Conservation (phyloP, 92 coral and sea anemone species). For the Paragorgia papillata region DNA sequence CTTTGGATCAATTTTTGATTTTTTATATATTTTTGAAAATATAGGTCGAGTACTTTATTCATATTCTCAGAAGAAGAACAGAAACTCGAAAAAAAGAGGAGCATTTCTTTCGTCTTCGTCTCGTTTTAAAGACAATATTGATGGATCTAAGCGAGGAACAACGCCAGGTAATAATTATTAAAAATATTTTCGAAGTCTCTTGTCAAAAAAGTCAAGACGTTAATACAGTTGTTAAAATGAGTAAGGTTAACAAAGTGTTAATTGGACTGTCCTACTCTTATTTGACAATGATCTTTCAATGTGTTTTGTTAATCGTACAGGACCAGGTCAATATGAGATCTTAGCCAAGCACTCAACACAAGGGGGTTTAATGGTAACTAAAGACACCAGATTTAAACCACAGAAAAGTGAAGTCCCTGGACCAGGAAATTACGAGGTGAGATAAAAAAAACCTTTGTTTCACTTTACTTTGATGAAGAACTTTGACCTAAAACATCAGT, state of each 20-base stretch:
- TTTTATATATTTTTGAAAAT: not conserved
- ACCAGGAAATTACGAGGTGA: conserved; percentile 96
- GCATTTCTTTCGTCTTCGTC: conserved; percentile 81
- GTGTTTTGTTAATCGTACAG: too few relatives aligned
- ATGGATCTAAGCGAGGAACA: not conserved
- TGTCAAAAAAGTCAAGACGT: too few relatives aligned
- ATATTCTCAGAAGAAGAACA: conserved; percentile 67
- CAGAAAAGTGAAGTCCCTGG: conserved; percentile 79
- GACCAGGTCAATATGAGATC: conserved; percentile 91
- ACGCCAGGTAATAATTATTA: conserved; percentile 61
- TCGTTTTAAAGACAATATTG: conserved; percentile 59
- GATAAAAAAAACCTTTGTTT: not conserved
- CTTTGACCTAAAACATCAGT: too few relatives aligned
- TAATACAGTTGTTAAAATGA: too few relatives aligned
- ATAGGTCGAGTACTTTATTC: conserved; percentile 92
- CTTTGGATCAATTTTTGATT: not conserved
- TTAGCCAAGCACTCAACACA: conserved; percentile 24
- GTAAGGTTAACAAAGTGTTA: too few relatives aligned
- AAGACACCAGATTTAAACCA: conserved; percentile 71
- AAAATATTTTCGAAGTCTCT: too few relatives aligned
- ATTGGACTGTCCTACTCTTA: too few relatives aligned
- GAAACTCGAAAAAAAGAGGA: conserved; percentile 77
- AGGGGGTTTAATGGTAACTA: conserved; percentile 94
- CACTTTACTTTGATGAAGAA: too few relatives aligned
- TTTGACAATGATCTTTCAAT: too few relatives aligned